Evolutionary conservation across 1,140 invertebrate genomes (phyloP), one percentile per base, ranked within the genome.

Genomic region (Papilio aristodemus): DNA sequence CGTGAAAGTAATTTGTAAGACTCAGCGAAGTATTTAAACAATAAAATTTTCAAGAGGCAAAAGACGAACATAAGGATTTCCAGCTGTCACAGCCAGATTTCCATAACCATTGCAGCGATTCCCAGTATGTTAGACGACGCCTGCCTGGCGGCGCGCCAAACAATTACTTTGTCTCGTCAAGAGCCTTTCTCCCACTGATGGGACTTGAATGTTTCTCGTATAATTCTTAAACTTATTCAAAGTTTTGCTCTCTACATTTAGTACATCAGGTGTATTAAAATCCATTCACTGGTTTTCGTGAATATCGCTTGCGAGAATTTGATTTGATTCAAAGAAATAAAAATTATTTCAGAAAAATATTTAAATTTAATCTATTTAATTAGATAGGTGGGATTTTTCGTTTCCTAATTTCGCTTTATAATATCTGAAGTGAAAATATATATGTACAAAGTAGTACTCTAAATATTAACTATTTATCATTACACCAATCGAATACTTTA

Each of bases 91-190:
- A 71, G 70, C 68, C 81, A 80, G 77, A 83, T 79, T 83, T 81
- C 75, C 78, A 77, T 77, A 81, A 71, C 69, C 73, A 77, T 78
- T 78, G 72, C 69, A 68, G 70, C 68, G 76, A 76, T 76, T 76
- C 41, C 63, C 63, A 66, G 63, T 66, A 50, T 50, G 63, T 75
- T 73, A 73, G 67, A 68, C 66, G 74, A 76, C 71, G 63, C 69
- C 74, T 90, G 88, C 85, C 88, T 90, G 88, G 88, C 88, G 67
- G 62, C 17, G 70, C 66, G 85, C 88, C 88, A 90, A 72, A 78
- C 81, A 74, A 86, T 84, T 86, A 84, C 85, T 88, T 86, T 84
- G 84, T 85, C 86, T 88, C 83, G 84, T 84, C 82, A 83, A 80
- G 76, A 64, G 76, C 68, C 70, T 73, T 81, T 80, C 75, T 63